Evolutionary conservation across 2,888 invertebrate species (phyloP).

Genomic region (Drosophila nigricruria): DNA sequence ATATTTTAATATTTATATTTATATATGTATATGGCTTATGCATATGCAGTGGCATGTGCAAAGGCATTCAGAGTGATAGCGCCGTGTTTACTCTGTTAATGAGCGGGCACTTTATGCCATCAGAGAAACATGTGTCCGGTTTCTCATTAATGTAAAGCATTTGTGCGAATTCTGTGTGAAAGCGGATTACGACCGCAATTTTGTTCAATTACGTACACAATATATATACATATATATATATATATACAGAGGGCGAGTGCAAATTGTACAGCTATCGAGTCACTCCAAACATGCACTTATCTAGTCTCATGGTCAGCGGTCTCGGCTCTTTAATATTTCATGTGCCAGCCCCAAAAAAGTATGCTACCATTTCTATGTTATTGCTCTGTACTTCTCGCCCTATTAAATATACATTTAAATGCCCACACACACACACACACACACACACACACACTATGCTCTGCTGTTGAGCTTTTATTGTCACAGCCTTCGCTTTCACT

Average conservation of each 20-base stretch:
- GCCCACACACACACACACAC: neutral
- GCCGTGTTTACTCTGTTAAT: neutral
- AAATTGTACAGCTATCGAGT: neutral
- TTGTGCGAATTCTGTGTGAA: conserved; percentile 4
- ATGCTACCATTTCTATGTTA: conserved; percentile 3
- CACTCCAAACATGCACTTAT: conserved; percentile 19
- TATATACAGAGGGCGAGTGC: neutral
- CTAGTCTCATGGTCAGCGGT: conserved; percentile 14
- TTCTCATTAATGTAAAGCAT: conserved; percentile 34
- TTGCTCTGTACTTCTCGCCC: conserved; percentile 43
- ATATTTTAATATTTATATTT: too few species aligned
- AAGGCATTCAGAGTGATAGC: neutral
- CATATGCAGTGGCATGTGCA: conserved; percentile 3
- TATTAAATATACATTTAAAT: conserved; percentile 58
- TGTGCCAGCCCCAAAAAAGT: conserved; percentile 24
- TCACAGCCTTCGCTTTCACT: conserved; percentile 20
- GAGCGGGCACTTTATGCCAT: conserved; percentile 3
- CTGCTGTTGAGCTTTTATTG: conserved; percentile 36
- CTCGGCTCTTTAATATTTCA: conserved; percentile 30
- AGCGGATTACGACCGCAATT: conserved; percentile 18
- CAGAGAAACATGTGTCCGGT: conserved; percentile 32
- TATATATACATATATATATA: neutral
- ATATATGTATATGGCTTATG: neutral
- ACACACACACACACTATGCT: conserved; percentile 9
- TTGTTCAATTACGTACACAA: neutral